These are phyloP conservation scores for Tenodera sinensis DNA, from an alignment of 2,888 invertebrate species.

Conservation along the genomic window DNA sequence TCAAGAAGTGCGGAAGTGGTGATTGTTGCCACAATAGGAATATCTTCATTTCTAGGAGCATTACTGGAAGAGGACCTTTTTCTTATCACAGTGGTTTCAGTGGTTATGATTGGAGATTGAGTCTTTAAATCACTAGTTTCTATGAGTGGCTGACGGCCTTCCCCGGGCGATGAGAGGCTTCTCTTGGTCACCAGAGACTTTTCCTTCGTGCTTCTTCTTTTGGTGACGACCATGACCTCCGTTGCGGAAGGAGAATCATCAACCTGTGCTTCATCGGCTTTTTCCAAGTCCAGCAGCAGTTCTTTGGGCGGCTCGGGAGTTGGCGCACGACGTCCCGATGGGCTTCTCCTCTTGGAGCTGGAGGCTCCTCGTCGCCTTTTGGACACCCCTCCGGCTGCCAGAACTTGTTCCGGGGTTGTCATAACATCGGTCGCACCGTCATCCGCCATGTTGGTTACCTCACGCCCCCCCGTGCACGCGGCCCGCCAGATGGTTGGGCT, in stretches of 20 bases:
- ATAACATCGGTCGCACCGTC: neutral
- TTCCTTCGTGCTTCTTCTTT: conserved; percentile 20
- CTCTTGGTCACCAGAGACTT: conserved; percentile 21
- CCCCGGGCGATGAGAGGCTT: conserved; percentile 30
- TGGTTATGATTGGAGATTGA: neutral
- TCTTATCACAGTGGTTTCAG: neutral
- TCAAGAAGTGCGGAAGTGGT: neutral
- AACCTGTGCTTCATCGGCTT: conserved; percentile 39
- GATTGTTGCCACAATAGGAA: neutral
- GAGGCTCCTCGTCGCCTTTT: conserved; percentile 55
- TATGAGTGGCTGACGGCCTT: conserved; percentile 8
- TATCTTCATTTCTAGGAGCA: neutral
- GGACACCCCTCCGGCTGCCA: conserved; percentile 50
- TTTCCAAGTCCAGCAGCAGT: conserved; percentile 15
- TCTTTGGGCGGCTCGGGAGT: conserved; percentile 28
- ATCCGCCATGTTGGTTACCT: neutral
- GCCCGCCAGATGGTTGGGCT: neutral
- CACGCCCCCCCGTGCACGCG: neutral
- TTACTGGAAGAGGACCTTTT: neutral
- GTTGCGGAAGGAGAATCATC: conserved; percentile 1
- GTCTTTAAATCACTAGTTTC: neutral
- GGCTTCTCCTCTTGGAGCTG: conserved; percentile 26
- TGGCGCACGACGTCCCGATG: conserved; percentile 25
- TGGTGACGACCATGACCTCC: neutral
- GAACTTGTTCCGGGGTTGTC: conserved; percentile 47